phyloP scores from a whole-genome alignment of 2,888 invertebrate species.

The Mycalesis mineus region DNA sequence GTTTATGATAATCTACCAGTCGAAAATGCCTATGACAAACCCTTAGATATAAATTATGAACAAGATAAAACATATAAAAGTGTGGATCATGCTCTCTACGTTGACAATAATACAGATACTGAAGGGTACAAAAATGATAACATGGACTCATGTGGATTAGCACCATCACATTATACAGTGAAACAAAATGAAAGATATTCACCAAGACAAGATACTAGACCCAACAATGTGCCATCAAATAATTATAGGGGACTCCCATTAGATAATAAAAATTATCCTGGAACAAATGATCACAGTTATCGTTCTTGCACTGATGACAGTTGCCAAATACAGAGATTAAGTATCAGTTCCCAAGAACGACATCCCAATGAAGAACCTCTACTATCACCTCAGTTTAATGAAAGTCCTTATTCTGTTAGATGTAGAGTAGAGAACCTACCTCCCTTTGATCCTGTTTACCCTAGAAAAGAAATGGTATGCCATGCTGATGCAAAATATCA shows the following conservation, averaged over 20 bases:
- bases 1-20: slow-evolving; percentile 66
- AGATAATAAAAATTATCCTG: slow-evolving; percentile 54
- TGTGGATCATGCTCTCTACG: slow-evolving; percentile 72
- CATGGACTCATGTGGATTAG: slow-evolving; percentile 48
- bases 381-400: slow-evolving; percentile 56
- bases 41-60: slow-evolving; percentile 66
- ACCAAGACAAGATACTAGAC: slow-evolving; percentile 57
- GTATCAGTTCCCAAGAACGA: slow-evolving; percentile 62
- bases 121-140: slow-evolving; percentile 54
- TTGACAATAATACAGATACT: slow-evolving; percentile 57
- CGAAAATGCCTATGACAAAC: slow-evolving; percentile 73
- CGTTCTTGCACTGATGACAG: slow-evolving; percentile 55
- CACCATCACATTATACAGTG: slow-evolving; percentile 48
- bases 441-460: slow-evolving; percentile 56
- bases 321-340: slow-evolving; percentile 63
- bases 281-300: slow-evolving; percentile 53
- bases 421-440: slow-evolving; percentile 51
- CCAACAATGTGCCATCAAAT: slow-evolving; percentile 46
- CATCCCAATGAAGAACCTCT: slow-evolving; percentile 57
- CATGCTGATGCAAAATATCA: slow-evolving; percentile 62
- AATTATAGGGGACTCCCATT: slow-evolving; percentile 46
- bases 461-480: slow-evolving; percentile 55
- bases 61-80: slow-evolving; percentile 72
- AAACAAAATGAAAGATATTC: slow-evolving; percentile 62
- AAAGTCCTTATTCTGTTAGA: slow-evolving; percentile 50